These are phyloP conservation scores for Yponomeuta cagnagella DNA, from an alignment of 2,888 invertebrate species.

Conservation along the genomic window DNA sequence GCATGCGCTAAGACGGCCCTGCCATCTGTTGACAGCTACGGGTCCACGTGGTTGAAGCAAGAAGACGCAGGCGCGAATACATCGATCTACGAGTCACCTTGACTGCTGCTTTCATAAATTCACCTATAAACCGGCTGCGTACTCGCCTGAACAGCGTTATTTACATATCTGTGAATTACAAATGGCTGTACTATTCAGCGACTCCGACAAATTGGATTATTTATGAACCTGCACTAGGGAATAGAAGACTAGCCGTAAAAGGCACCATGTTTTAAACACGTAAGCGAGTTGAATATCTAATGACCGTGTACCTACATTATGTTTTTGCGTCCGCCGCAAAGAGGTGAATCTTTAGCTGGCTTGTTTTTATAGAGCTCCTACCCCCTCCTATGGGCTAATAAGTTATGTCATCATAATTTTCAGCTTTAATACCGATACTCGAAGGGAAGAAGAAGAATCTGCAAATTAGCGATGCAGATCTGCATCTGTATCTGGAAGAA, in stretches of 20 bases:
- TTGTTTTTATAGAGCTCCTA: no score
- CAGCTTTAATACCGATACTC: no score
- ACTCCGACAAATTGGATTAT: conserved; percentile 8
- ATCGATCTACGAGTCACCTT: conserved; percentile 66
- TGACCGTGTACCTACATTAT: background rate
- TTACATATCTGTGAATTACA: conserved; percentile 12
- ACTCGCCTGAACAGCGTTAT: conserved; percentile 9
- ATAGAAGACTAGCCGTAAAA: background rate
- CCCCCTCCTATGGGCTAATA: no score
- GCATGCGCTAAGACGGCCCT: conserved; percentile 57
- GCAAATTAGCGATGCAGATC: no score
- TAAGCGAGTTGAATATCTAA: background rate
- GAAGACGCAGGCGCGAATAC: conserved; percentile 47
- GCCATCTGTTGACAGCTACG: conserved; percentile 63
- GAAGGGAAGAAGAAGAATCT: no score
- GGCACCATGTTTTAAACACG: background rate
- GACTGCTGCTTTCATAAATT: conserved; percentile 65
- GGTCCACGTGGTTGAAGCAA: conserved; percentile 47
- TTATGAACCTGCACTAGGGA: conserved; percentile 4
- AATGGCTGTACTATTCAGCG: conserved; percentile 9
- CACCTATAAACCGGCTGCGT: conserved; percentile 42
- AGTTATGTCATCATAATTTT: no score
- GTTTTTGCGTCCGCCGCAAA: background rate
- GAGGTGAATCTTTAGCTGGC: background rate
- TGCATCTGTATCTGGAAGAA: no score